Conservation (phyloP, 2,113 vertebrate genomes). For the Myrmecophaga tridactyla region DNA sequence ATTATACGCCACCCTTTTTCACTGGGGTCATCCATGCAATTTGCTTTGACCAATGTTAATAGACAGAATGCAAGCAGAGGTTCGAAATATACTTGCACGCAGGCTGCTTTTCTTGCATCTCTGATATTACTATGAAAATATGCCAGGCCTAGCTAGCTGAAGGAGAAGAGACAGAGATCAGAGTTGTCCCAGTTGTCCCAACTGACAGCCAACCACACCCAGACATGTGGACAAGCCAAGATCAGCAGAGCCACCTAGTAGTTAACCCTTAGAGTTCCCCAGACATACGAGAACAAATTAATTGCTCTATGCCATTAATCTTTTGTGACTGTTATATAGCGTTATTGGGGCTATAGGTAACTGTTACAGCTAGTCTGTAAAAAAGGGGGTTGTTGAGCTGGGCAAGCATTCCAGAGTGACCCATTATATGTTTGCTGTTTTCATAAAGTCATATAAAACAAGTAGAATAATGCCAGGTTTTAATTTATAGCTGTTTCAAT, state of each 20-base stretch:
- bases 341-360: not conserved
- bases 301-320: not conserved
- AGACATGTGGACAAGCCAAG: not conserved
- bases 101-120: not conserved
- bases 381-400: not conserved
- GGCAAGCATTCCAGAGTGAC: not conserved
- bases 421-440: not conserved
- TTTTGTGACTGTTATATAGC: not conserved
- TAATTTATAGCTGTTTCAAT: not conserved
- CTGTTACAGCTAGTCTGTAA: not conserved
- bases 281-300: not conserved
- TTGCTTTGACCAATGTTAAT: not conserved
- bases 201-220: not conserved
- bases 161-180: not conserved
- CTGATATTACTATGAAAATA: not conserved
- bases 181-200: not conserved
- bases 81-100: not conserved
- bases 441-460: not conserved
- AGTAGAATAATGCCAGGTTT: constrained; percentile 31
- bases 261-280: not conserved
- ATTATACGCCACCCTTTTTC: not conserved
- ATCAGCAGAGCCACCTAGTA: not conserved
- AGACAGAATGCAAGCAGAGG: not conserved
- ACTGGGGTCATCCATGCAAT: not conserved
- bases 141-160: not conserved